Evolutionary conservation across 2,797 vertebrate species (phyloP).

Genomic region (Sebastes glaucus): DNA sequence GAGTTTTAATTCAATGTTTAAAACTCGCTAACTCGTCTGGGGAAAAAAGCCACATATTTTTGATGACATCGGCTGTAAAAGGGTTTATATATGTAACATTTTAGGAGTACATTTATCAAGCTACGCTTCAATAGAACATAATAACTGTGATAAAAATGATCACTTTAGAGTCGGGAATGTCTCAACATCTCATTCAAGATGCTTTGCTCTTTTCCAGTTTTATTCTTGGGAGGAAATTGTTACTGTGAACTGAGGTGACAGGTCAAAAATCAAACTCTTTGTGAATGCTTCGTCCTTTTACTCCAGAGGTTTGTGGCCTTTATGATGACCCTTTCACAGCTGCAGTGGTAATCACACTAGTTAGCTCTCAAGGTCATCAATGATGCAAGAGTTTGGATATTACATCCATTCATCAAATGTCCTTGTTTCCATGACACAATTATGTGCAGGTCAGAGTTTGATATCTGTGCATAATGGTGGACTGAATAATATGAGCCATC

Average conservation of each 20-base stretch:
- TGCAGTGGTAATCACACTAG: constrained; percentile 42
- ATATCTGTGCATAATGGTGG: constrained; percentile 17
- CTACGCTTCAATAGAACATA: background rate
- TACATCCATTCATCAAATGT: constrained; percentile 60
- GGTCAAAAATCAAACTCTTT: constrained; percentile 27
- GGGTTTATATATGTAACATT: background rate
- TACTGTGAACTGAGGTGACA: constrained; percentile 1
- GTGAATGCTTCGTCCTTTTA: constrained; percentile 25
- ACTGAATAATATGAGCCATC: background rate
- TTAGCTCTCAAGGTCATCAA: constrained; percentile 62
- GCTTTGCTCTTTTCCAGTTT: background rate
- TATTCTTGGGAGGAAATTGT: background rate
- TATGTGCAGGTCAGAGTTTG: constrained; percentile 5
- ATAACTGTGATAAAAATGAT: constrained; percentile 10
- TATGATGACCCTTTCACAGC: constrained; percentile 30
- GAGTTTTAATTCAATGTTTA: no score
- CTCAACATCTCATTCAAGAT: background rate
- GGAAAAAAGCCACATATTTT: no score
- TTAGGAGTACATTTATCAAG: background rate
- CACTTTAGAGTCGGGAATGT: background rate
- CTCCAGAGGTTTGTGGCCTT: constrained; percentile 23
- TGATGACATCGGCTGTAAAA: no score
- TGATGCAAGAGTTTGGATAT: constrained; percentile 61
- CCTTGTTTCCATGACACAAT: constrained; percentile 36
- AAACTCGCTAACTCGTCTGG: no score